Base-by-base conservation (phyloP, 2,888 invertebrate species). In the Podabrus alpinus region DNA sequence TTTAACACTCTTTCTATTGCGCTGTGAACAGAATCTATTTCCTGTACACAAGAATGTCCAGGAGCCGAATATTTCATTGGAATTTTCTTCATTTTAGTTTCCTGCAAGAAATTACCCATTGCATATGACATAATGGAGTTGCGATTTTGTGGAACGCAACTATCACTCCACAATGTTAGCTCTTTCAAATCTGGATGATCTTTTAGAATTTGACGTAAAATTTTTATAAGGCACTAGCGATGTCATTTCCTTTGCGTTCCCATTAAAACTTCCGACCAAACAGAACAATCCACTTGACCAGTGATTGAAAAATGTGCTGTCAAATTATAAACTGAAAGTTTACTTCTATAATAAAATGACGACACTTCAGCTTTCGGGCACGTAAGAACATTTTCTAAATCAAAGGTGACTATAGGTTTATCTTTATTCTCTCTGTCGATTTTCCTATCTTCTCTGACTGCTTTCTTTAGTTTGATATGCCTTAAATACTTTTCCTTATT, bases 181-280 rank as follows among this genome's bases (percentile, higher is more conserved):
- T 76, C 61, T 60, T 60, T 75, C 11, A 75, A 73, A 72, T 73
- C 61, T 68, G 75, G 73, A 74, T 80, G 75, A 61, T 82, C 80
- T 59, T 62, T 68, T 60, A 78, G 62, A 76, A 80, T 77, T 29
- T 71, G 68, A 68, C 72, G 72, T 66, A 83, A 77, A 72, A 82
- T 83, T 76, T 79, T 78, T 17, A 78, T 24, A 24, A 81, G 62
- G 80, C 80, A 78, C 80, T 81, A 67, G 80, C 80, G 59, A 79
- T 76, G 72, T 80, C 79, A 68, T 79, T 83, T 16, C 79, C 82
- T 61, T 66, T 68, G 80, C 79, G 78, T 19, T n/a, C 82, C 80
- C 77, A 79, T 81, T 66, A 79, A 72, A 29, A 62, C 71, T 74
- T 82, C 82, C 69, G 66, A 73, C 82, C 80, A 83, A 69, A 81